Evolutionary conservation across 2,888 invertebrate genomes (phyloP).

Genomic region (Dynastes hyllus): DNA sequence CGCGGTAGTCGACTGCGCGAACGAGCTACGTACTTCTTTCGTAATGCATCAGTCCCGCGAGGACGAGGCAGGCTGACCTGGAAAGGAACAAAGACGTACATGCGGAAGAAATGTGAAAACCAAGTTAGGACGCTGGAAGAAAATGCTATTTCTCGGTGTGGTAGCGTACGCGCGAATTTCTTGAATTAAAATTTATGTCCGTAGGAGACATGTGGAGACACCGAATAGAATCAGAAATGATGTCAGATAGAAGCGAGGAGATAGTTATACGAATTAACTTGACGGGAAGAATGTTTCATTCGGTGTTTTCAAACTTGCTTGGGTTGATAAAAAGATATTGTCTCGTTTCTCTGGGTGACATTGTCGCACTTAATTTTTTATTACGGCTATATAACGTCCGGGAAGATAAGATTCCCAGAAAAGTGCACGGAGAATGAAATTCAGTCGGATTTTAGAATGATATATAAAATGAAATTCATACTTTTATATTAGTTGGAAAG

Average conservation of each 20-base stretch:
- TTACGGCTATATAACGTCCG: no score
- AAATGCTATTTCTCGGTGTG: neutral
- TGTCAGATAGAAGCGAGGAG: neutral
- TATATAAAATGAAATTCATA: no score
- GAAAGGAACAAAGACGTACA: neutral
- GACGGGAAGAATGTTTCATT: slow-evolving; percentile 4
- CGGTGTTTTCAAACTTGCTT: neutral
- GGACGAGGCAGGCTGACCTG: neutral
- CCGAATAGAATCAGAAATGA: slow-evolving; percentile 4
- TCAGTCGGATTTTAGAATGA: no score
- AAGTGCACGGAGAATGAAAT: no score
- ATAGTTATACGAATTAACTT: neutral
- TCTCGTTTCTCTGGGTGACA: neutral
- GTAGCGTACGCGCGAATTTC: neutral
- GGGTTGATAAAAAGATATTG: slow-evolving; percentile 1
- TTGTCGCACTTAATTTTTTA: no score
- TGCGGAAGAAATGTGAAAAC: neutral
- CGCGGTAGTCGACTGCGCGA: neutral
- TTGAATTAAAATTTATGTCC: slow-evolving; percentile 28
- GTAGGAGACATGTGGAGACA: slow-evolving; percentile 22
- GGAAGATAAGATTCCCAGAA: no score
- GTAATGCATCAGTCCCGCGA: slow-evolving; percentile 15
- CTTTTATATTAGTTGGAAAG: no score
- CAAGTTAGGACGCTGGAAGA: neutral
- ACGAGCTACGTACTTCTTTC: neutral